Evolutionary conservation across 2,113 vertebrate species (phyloP).

Genomic region (Dasypus novemcinctus): DNA sequence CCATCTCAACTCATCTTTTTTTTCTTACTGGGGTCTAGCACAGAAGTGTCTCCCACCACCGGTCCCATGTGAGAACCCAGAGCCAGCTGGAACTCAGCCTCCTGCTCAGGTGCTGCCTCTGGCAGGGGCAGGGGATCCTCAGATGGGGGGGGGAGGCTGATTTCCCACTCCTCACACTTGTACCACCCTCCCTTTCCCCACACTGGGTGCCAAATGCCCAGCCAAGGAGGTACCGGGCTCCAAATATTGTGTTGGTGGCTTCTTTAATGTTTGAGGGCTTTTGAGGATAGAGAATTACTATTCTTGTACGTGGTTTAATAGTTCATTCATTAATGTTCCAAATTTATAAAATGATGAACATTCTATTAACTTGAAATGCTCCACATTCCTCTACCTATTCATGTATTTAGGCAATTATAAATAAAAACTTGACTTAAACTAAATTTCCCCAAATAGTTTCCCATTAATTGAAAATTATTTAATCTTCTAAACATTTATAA

Average conservation of each 20-base stretch:
- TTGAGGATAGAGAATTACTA: neutral
- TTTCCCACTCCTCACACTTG: neutral
- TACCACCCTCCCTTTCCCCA: neutral
- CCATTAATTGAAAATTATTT: neutral
- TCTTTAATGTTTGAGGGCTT: constrained; percentile 16
- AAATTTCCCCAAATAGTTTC: neutral
- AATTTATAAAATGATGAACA: neutral
- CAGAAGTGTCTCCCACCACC: neutral
- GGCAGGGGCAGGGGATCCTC: neutral
- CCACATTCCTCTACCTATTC: neutral
- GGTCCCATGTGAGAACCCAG: neutral
- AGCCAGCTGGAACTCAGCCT: neutral
- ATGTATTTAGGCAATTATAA: neutral
- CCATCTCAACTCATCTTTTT: neutral
- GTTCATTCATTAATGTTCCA: neutral
- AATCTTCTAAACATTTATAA: neutral
- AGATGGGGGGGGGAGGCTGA: neutral
- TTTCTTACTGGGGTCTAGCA: neutral
- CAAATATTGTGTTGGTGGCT: neutral
- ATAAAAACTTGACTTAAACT: neutral
- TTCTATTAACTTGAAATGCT: neutral
- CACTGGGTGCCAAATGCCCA: neutral
- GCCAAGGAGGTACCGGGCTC: neutral
- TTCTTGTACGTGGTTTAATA: neutral
- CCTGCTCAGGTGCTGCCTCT: neutral